Evolutionary conservation across 2,113 vertebrate species (phyloP).

Genomic region (Glaucidium brasilianum): DNA sequence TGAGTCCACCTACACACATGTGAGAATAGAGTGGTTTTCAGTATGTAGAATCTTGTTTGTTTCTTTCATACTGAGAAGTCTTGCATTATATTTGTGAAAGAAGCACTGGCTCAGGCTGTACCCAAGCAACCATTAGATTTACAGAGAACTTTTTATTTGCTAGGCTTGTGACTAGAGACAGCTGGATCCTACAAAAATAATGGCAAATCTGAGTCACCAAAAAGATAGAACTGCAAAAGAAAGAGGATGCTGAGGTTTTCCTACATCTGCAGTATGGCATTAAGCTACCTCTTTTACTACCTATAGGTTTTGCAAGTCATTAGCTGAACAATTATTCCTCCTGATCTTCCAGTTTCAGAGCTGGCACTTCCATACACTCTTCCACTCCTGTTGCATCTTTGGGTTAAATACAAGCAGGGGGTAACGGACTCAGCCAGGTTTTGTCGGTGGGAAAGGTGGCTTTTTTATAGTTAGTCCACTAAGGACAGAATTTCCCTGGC

Average conservation of each 20-base stretch:
- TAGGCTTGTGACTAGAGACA: conserved; percentile 13
- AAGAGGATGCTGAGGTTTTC: background rate
- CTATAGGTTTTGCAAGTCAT: background rate
- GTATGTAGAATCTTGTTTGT: background rate
- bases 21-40: background rate
- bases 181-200: conserved; percentile 8
- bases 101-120: background rate
- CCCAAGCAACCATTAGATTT: conserved; percentile 22
- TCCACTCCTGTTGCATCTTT: background rate
- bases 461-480: background rate
- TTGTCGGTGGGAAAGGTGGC: background rate
- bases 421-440: background rate
- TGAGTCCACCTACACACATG: background rate
- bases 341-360: background rate
- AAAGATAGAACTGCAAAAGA: background rate
- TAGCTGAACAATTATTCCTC: background rate
- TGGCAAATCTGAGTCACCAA: conserved; percentile 23
- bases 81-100: background rate
- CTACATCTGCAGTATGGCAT: background rate
- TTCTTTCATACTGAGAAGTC: background rate
- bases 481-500: background rate
- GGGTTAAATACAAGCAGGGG: background rate
- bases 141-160: background rate
- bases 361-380: background rate
- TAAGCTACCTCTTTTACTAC: background rate